Conservation (phyloP, 1,140 invertebrate species). For the Drosophila parvula region DNA sequence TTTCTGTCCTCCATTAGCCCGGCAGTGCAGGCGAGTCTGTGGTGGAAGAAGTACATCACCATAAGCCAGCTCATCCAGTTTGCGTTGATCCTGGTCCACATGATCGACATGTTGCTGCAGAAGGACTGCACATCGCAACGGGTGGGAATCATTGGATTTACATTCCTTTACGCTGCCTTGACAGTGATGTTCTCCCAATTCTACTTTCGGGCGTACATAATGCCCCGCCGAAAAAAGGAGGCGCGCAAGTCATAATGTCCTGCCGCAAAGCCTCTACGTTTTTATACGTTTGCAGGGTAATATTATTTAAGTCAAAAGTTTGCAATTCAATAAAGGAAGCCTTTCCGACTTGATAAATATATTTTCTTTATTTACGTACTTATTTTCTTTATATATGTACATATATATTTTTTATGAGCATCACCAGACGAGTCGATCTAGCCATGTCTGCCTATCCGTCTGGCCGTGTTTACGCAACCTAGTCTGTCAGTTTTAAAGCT, state of each 20-base stretch:
- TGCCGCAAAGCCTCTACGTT: not conserved
- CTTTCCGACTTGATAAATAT: no score
- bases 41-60: slow-evolving; percentile 9
- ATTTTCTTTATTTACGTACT: no score
- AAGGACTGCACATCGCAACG: not conserved
- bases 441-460: no score
- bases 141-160: not conserved
- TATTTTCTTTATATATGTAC: no score
- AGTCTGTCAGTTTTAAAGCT: no score
- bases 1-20: not conserved
- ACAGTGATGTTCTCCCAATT: slow-evolving; percentile 2
- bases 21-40: not conserved
- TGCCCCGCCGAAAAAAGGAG: not conserved
- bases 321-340: no score
- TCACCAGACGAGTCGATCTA: no score
- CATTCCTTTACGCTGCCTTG: not conserved
- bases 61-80: slow-evolving; percentile 2
- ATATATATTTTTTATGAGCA: no score
- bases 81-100: not conserved
- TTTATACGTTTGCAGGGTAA: no score
- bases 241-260: not conserved
- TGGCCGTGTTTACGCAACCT: no score
- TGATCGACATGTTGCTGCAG: not conserved
- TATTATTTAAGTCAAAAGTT: no score
- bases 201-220: not conserved